phyloP scores from a whole-genome alignment of 2,888 invertebrate genomes.

The Habrosyne pyritoides region DNA sequence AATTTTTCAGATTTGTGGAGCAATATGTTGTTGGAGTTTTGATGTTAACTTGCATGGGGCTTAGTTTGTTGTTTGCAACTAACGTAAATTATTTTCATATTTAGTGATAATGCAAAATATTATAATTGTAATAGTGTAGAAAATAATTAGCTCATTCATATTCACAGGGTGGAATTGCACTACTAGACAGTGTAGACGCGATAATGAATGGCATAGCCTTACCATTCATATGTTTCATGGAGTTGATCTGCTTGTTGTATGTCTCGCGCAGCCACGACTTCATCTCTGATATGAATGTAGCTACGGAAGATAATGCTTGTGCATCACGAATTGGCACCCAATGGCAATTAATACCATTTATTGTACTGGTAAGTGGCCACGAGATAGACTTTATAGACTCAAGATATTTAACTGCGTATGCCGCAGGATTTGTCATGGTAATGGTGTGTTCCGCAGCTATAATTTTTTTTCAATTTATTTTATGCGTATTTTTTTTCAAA shows the following conservation, averaged over 20 bases:
- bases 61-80: conserved; percentile 61
- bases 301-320: conserved; percentile 70
- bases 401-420: background rate
- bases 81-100: conserved; percentile 47
- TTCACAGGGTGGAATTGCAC: conserved; percentile 60
- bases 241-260: conserved; percentile 59
- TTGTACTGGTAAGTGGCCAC: conserved; percentile 50
- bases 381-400: background rate
- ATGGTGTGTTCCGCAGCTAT: no score
- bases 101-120: background rate
- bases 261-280: conserved; percentile 68
- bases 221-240: conserved; percentile 57
- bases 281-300: conserved; percentile 64
- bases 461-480: no score
- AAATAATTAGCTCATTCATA: background rate
- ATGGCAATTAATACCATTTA: conserved; percentile 63
- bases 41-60: conserved; percentile 54
- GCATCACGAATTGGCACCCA: conserved; percentile 54
- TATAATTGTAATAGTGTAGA: background rate
- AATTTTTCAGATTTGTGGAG: conserved; percentile 59
- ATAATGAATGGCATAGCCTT: conserved; percentile 57
- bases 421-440: background rate
- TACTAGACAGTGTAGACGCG: conserved; percentile 65
- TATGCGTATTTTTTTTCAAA: no score
- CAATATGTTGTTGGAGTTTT: conserved; percentile 57